Base-by-base conservation (phyloP, 2,113 vertebrate genomes). In the Coryphaenoides rupestris region DNA sequence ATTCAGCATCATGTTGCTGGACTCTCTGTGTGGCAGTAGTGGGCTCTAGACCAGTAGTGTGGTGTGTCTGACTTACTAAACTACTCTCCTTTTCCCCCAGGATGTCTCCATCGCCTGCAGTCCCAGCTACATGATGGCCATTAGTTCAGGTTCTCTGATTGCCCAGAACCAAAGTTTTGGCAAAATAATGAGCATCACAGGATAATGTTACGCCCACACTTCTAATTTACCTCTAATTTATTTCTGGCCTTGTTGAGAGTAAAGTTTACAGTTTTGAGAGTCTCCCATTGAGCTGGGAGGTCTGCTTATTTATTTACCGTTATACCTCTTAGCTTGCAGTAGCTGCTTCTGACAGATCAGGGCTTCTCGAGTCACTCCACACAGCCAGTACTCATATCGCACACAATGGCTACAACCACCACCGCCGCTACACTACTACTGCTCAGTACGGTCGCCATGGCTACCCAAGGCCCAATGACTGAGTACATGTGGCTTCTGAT, bases 401-500 rank as follows among this genome's bases (percentile, higher is more conserved):
- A 63, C 79, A 74, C 68, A 52, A 91, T 92, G 58, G 79, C 89
- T 70, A 83, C 90, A 5, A 62, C 72, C 45, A 69, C 83, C 60
- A 61, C 87, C 16, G 65, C 82, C 1, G 58, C 86, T 58, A 71
- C 86, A 50, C 49, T 82, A 26, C 76, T 85, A 3, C 2, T 88
- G 59, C 26, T 74, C 47, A 68, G 49, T 26, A 62, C 88, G 0
- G 49, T 53, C 2, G 74, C 24, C 1, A 0, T 55, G 1, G 17
- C 40, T 1, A 12, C 28, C 3, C 5, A 79, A 0, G 21, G 19
- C 2, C 66, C 86, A 0, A n/a, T 87, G 65, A 69, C 50, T 0
- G 58, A 24, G 0, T 92, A 90, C 68, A 77, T 91, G 47, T 99
- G 96, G 96, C 86, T 99, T 83, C 85, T 98, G 28, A 56, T 95